Base-by-base conservation (phyloP, 2,113 vertebrate species). In the Pelmatolapia mariae region DNA sequence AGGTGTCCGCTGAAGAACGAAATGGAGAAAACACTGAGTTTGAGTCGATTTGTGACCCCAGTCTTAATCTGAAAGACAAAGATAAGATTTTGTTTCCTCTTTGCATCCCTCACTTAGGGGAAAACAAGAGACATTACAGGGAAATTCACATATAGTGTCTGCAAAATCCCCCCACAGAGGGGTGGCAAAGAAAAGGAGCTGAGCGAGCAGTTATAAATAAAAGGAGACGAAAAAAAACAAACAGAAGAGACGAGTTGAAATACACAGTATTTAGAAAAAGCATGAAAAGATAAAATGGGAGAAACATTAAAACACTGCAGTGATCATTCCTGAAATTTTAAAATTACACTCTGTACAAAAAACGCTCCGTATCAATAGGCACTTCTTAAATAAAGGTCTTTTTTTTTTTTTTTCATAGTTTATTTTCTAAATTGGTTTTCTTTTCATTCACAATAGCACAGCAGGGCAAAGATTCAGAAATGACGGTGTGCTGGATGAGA, bases 381-480 rank as follows among this genome's bases (percentile, higher is more conserved):
- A 97, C 96, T 96, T 96, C 73, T 94, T 95, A 96, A 96, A 95
- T 93, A 94, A 89, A 80, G 66, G 91, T 83, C 76, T 82, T 61
- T 61, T 78, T 91, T 89, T 89, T 76, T 40, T 80, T 53, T 53
- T 29, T 50, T 29, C 33, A 47, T 83, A 82, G 76, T 92, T 91
- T 91, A 22, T 94, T 86, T 86, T 31, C 54, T 45, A 53, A 87
- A 87, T 89, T 31, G 5, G 22, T 81, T 82, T 85, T 76, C 22
- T 86, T 92, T 89, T 89, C 43, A 82, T 86, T 88, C 12, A 47
- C 82, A 83, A 90, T 96, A 94, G 94, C 93, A 95, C 93, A 83
- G 92, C 82, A 85, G 91, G 86, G 89, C 91, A 88, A 86, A 85
- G 89, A 89, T 89, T 91, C 47, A 63, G 66, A 85, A 87, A 83